These are phyloP conservation scores for Ornithorhynchus anatinus DNA, from an alignment of 2,113 vertebrate genomes.

Conservation along the genomic window DNA sequence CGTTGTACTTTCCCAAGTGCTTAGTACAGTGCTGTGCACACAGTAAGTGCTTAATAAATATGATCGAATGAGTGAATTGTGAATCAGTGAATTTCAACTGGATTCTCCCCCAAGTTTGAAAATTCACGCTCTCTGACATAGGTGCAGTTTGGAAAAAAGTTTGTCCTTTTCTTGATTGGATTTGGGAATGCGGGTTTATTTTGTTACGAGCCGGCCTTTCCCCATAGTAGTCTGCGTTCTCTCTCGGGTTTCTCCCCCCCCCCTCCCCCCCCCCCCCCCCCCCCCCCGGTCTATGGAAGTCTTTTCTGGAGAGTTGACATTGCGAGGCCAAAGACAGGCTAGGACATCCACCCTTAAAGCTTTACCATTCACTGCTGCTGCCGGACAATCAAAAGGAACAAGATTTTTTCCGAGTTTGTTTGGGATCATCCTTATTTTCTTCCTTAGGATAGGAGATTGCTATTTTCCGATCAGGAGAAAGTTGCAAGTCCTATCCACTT, in stretches of 20 bases:
- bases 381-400: background rate
- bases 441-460: background rate
- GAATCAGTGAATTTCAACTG: too few relatives aligned
- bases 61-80: too few relatives aligned
- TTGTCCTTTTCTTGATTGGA: background rate
- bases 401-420: slow-evolving; percentile 5
- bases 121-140: too few relatives aligned
- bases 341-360: background rate
- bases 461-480: background rate
- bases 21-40: too few relatives aligned
- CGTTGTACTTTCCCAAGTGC: too few relatives aligned
- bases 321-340: background rate
- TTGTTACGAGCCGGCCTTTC: background rate
- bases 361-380: background rate
- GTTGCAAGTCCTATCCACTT: background rate
- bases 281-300: background rate
- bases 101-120: too few relatives aligned
- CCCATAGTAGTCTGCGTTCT: background rate
- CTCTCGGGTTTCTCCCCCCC: background rate
- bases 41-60: too few relatives aligned
- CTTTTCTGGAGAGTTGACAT: background rate
- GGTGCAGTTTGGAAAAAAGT: too few relatives aligned
- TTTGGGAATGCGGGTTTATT: background rate
- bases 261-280: background rate
- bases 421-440: background rate